Percentiles rank a stretch among this genome's conserved stretches.
Evolutionary conservation across 2,797 vertebrate genomes (phyloP).

Genomic region (Sarcophilus harrisii): DNA sequence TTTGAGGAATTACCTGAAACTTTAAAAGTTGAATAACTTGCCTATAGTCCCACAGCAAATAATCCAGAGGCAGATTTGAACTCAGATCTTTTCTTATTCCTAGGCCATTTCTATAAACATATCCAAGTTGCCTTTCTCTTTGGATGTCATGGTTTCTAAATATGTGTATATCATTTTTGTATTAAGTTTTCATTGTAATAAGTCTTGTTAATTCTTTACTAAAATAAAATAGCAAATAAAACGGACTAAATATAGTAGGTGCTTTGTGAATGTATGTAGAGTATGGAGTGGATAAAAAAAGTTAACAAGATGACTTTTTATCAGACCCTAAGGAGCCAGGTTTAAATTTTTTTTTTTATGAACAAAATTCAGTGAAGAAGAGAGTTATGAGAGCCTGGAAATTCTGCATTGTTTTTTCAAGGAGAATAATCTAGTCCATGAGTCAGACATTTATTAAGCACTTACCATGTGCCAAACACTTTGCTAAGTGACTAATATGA

Average conservation of each 20-base stretch:
- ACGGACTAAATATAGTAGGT: neutral
- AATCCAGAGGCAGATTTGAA: neutral
- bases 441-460: neutral
- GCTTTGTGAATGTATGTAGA: neutral
- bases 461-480: neutral
- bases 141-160: neutral
- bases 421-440: neutral
- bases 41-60: neutral
- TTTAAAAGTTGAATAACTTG: neutral
- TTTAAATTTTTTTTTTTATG: neutral
- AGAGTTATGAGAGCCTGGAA: neutral
- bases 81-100: neutral
- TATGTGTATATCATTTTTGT: neutral
- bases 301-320: neutral
- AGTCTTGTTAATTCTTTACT: neutral
- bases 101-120: neutral
- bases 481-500: neutral
- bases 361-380: neutral
- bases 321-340: neutral
- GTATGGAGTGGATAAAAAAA: neutral
- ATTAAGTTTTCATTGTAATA: neutral
- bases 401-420: neutral
- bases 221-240: neutral
- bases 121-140: neutral
- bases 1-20: neutral